Evolutionary conservation across 1,140 invertebrate species (phyloP).

Genomic region (Sitophilus oryzae): DNA sequence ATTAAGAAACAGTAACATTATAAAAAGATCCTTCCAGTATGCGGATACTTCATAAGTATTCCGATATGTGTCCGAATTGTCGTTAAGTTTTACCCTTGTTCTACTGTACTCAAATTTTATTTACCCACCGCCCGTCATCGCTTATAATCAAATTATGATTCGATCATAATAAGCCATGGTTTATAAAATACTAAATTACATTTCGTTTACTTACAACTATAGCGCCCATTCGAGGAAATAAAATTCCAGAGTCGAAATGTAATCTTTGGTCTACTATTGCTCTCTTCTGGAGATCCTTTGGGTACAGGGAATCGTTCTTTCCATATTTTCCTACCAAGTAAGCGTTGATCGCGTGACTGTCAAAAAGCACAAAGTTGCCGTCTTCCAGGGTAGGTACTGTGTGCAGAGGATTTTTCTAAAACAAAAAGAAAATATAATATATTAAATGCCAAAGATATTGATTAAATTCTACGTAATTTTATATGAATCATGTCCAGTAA

Average conservation of each 20-base stretch:
- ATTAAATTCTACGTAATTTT: background rate
- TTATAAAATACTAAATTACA: no score
- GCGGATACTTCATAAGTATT: no score
- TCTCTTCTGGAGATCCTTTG: constrained; percentile 50
- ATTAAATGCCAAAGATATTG: background rate
- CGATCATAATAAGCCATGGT: no score
- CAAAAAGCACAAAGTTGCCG: constrained; percentile 53
- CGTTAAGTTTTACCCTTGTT: no score
- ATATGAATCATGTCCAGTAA: no score
- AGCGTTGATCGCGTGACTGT: constrained; percentile 54
- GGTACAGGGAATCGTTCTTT: constrained; percentile 53
- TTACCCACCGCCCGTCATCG: no score
- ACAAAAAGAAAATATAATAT: background rate
- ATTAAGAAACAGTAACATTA: no score
- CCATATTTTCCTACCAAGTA: constrained; percentile 56
- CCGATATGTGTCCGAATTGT: no score
- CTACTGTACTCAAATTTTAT: no score
- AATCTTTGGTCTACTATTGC: constrained; percentile 51
- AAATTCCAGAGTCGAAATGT: constrained; percentile 48
- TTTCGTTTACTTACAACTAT: constrained; percentile 35
- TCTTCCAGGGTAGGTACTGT: constrained; percentile 63
- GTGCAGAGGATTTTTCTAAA: constrained; percentile 50
- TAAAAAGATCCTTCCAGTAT: no score
- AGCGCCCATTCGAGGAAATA: constrained; percentile 44
- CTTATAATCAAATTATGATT: no score